Percentiles rank a stretch among this genome's conserved stretches.
phyloP scores from a whole-genome alignment of 2,888 invertebrate genomes.

The Elegia similella region DNA sequence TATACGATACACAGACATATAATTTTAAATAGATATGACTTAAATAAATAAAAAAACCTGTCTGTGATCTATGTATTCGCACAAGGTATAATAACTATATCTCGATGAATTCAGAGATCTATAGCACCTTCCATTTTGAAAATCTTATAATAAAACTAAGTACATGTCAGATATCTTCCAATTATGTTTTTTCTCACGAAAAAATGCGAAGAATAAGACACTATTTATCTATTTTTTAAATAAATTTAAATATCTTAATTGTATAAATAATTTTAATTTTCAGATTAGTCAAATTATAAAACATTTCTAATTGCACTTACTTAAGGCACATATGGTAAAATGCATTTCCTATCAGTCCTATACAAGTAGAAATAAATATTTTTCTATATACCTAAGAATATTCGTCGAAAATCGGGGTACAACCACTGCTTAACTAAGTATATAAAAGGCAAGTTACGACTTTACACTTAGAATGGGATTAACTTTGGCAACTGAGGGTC shows the following conservation, averaged over 20 bases:
- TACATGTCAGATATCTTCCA: neutral
- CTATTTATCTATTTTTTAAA: no score
- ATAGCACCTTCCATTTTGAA: slow-evolving; percentile 3
- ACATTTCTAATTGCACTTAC: slow-evolving; percentile 34
- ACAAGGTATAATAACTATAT: neutral
- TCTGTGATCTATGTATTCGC: neutral
- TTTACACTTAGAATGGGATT: slow-evolving; percentile 47
- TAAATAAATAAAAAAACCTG: neutral
- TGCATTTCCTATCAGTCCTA: slow-evolving; percentile 38
- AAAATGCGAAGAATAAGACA: neutral
- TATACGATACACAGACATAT: no score
- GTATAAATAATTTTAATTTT: neutral
- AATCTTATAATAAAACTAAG: neutral
- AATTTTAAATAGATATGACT: no score
- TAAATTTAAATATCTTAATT: neutral
- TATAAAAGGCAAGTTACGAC: slow-evolving; percentile 40
- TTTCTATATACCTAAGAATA: slow-evolving; percentile 21
- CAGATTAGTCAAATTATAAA: slow-evolving; percentile 1
- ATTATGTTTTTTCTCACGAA: neutral
- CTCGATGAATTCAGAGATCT: slow-evolving; percentile 10
- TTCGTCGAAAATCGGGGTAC: slow-evolving; percentile 25
- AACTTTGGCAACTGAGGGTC: slow-evolving; percentile 62
- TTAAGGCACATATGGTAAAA: slow-evolving; percentile 44
- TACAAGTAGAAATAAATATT: slow-evolving; percentile 23
- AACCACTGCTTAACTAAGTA: slow-evolving; percentile 28